Conservation (phyloP, 2,888 invertebrate genomes). For the Dolomedes plantarius region DNA sequence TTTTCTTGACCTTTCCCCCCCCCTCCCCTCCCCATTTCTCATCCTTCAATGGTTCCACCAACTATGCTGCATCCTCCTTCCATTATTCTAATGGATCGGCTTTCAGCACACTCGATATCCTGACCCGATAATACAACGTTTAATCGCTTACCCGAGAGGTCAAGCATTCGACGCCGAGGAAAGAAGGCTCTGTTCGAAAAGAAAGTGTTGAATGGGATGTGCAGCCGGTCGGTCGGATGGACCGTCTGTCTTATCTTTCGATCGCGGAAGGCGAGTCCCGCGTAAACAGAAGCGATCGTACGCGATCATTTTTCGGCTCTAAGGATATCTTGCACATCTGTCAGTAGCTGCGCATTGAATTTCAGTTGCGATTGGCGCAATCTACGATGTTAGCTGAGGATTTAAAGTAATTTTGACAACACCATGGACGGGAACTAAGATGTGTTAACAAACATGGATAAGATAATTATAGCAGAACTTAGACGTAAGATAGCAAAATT, state of each 20-base stretch:
- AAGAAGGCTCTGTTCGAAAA: neutral
- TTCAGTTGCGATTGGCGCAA: too few relatives aligned
- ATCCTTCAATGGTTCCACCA: neutral
- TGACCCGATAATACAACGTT: neutral
- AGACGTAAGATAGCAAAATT: too few relatives aligned
- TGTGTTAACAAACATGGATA: too few relatives aligned
- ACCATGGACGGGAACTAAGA: too few relatives aligned
- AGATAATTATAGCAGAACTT: too few relatives aligned
- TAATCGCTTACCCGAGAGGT: neutral
- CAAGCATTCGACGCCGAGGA: neutral
- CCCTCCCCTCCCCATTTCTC: neutral
- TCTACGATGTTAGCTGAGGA: too few relatives aligned
- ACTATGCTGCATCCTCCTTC: neutral
- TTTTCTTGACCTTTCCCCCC: neutral
- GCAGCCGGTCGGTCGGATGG: neutral
- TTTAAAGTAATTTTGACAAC: too few relatives aligned
- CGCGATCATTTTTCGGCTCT: too few relatives aligned
- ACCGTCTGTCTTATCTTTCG: neutral
- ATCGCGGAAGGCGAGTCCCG: neutral
- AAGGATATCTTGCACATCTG: too few relatives aligned
- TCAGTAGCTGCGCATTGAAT: too few relatives aligned
- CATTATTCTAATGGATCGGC: neutral
- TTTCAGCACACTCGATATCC: neutral
- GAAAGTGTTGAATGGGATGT: neutral
- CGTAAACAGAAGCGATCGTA: neutral